These are phyloP conservation scores for Drosophila sucinea DNA, from an alignment of 1,140 invertebrate genomes.

Conservation along the genomic window DNA sequence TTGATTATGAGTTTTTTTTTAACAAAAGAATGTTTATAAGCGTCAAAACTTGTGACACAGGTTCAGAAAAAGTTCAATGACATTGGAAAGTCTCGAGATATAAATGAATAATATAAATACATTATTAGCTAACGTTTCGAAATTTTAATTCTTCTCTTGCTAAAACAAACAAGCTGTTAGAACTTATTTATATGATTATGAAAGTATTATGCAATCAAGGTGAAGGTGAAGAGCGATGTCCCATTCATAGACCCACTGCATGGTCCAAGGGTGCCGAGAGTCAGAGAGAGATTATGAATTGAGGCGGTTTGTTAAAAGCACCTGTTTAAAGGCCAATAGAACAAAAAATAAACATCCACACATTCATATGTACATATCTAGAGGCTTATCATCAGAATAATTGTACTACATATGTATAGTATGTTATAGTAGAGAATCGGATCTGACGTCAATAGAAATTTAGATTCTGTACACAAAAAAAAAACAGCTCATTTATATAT, in stretches of 20 bases:
- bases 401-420: constrained; percentile 18
- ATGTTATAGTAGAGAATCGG: background rate
- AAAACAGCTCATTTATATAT: background rate
- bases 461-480: constrained; percentile 2
- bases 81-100: background rate
- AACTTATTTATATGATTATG: background rate
- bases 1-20: background rate
- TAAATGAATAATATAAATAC: constrained; percentile 8
- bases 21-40: background rate
- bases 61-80: constrained; percentile 2
- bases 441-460: constrained; percentile 42
- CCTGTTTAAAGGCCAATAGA: constrained; percentile 9
- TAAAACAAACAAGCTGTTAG: constrained; percentile 3
- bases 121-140: background rate
- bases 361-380: background rate
- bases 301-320: constrained; percentile 3
- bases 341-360: background rate
- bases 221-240: background rate
- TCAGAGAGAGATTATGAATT: background rate
- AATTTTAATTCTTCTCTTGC: background rate
- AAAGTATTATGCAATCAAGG: constrained; percentile 3
- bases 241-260: background rate
- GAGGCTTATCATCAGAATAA: constrained; percentile 31
- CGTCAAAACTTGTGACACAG: constrained; percentile 1
- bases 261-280: too few species aligned